phyloP scores from a whole-genome alignment of 2,797 vertebrate species.

The Alca torda region DNA sequence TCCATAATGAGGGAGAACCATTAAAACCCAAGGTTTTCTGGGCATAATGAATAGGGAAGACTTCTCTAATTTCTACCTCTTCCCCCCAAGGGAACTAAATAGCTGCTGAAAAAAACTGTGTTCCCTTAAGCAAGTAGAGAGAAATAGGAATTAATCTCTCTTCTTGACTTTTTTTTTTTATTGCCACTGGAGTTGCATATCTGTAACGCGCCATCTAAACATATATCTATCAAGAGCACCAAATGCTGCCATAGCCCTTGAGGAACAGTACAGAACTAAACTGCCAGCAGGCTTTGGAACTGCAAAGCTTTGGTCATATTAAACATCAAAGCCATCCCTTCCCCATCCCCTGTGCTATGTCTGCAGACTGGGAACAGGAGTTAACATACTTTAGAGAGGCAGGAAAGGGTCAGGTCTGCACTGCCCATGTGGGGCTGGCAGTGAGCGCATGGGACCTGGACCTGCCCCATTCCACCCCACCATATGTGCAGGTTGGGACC shows the following conservation, averaged over 20 bases:
- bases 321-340: background rate
- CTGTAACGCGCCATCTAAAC: background rate
- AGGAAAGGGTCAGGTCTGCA: background rate
- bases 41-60: background rate
- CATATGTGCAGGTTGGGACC: background rate
- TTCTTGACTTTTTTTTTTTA: background rate
- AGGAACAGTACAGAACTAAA: background rate
- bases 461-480: background rate
- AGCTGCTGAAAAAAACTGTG: background rate
- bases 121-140: background rate
- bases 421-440: background rate
- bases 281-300: background rate
- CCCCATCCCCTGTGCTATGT: background rate
- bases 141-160: background rate
- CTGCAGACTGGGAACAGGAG: background rate
- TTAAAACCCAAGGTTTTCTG: background rate
- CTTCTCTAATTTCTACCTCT: background rate
- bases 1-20: background rate
- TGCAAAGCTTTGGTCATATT: background rate
- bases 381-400: background rate
- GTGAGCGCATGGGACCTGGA: rapidly evolving
- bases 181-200: background rate
- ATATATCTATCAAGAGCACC: background rate
- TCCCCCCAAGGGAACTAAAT: background rate
- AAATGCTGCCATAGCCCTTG: background rate